Conservation (phyloP, 2,888 invertebrate species). For the Megastigmus dorsalis region DNA sequence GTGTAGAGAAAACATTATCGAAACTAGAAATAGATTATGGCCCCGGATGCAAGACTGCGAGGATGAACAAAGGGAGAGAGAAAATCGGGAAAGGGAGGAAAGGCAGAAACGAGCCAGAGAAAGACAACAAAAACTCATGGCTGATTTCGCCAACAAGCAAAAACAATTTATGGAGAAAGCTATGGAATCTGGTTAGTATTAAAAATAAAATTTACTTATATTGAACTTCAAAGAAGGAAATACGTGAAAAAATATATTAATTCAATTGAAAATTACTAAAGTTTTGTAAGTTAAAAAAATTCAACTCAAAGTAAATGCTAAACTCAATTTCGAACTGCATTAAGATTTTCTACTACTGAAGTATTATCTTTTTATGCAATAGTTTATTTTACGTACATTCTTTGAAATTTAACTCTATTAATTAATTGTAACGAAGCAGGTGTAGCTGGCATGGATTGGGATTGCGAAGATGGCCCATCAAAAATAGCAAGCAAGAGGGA, state of each 20-base stretch:
- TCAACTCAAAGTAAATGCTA: no score
- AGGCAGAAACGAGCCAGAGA: constrained; percentile 90
- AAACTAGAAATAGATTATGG: constrained; percentile 85
- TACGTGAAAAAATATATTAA: no score
- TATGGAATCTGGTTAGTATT: constrained; percentile 77
- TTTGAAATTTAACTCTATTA: no score
- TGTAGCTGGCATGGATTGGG: constrained; percentile 79
- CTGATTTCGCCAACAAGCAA: constrained; percentile 93
- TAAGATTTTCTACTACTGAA: no score
- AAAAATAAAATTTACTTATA: no score
- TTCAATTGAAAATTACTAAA: no score
- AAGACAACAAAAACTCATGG: constrained; percentile 93
- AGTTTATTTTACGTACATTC: no score
- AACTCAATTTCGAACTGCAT: no score
- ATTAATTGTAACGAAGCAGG: constrained; percentile 73
- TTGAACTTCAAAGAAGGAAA: no score
- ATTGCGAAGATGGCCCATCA: constrained; percentile 78
- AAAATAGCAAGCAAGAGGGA: constrained; percentile 79
- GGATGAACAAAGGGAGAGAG: constrained; percentile 82
- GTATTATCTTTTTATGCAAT: no score
- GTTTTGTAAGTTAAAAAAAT: no score
- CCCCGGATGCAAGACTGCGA: constrained; percentile 88
- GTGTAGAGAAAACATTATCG: constrained; percentile 82
- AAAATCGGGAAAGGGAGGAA: constrained; percentile 87
- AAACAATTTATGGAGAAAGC: constrained; percentile 91